These are phyloP conservation scores for Fabriciana adippe DNA, from an alignment of 2,888 invertebrate genomes.

Conservation along the genomic window DNA sequence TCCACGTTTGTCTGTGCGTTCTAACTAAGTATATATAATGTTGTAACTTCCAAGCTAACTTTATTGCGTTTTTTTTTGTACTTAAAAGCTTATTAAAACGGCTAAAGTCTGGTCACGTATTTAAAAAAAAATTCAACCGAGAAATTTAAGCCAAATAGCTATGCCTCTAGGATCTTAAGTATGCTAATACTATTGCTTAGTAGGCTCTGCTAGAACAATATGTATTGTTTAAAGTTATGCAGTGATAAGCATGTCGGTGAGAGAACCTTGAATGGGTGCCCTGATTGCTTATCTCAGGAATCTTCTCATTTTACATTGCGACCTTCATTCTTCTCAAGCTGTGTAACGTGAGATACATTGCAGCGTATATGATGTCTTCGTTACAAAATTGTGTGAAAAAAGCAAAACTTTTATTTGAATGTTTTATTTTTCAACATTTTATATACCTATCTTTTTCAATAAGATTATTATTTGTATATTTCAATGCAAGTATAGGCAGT, in stretches of 20 bases:
- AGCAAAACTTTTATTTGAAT: not conserved
- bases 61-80: no score
- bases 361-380: not conserved
- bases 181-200: conserved; percentile 21
- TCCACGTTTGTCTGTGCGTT: no score
- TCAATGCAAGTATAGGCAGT: no score
- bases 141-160: conserved; percentile 6
- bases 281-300: conserved; percentile 25
- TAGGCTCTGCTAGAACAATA: conserved; percentile 30
- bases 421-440: not conserved
- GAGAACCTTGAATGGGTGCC: conserved; percentile 29
- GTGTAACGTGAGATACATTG: conserved; percentile 4
- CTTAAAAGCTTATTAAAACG: no score
- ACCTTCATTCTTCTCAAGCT: conserved; percentile 13
- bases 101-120: not conserved
- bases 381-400: not conserved
- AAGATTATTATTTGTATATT: no score
- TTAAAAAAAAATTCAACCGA: conserved; percentile 14
- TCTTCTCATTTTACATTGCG: conserved; percentile 23
- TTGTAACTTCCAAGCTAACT: no score
- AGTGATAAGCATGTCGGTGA: conserved; percentile 25
- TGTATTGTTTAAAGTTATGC: conserved; percentile 34
- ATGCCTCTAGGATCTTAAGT: conserved; percentile 11
- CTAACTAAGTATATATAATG: no score
- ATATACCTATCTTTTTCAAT: no score